Conservation (phyloP, 2,888 invertebrate genomes). For the Cephus pulcher region DNA sequence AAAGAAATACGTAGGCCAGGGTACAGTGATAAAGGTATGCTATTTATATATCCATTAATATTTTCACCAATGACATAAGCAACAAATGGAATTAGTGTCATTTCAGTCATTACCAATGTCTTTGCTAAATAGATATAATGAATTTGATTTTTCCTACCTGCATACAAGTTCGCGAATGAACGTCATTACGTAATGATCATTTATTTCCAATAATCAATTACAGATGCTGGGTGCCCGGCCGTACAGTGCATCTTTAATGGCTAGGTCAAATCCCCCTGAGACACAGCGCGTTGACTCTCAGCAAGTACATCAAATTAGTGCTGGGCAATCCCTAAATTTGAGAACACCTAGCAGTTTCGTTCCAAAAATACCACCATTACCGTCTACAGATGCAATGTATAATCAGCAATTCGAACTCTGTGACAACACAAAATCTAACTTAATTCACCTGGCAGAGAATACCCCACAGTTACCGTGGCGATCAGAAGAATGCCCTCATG, state of each 20-base stretch:
- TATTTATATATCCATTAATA: slow-evolving; percentile 28
- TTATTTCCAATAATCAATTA: slow-evolving; percentile 6
- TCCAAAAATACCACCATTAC: slow-evolving; percentile 34
- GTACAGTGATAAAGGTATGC: slow-evolving; percentile 75
- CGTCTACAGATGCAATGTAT: slow-evolving; percentile 10
- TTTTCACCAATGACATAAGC: neutral
- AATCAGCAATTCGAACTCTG: slow-evolving; percentile 12
- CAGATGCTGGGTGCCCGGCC: slow-evolving; percentile 55
- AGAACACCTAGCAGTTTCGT: slow-evolving; percentile 61
- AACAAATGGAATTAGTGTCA: no score
- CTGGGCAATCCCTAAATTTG: slow-evolving; percentile 39
- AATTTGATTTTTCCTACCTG: no score
- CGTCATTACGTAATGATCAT: neutral
- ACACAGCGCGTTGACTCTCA: slow-evolving; percentile 39
- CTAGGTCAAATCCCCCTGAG: neutral
- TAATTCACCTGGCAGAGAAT: slow-evolving; percentile 9
- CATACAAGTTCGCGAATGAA: no score
- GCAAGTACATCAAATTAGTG: slow-evolving; percentile 22
- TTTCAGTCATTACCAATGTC: no score
- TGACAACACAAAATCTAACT: slow-evolving; percentile 10
- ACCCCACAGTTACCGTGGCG: neutral
- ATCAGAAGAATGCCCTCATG: slow-evolving; percentile 41
- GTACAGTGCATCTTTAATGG: slow-evolving; percentile 48
- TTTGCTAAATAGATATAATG: no score
- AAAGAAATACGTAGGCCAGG: slow-evolving; percentile 81